Percentiles rank a stretch among this genome's conserved stretches.
These are phyloP conservation scores for Aulostomus chinensis DNA, from an alignment of 2,797 vertebrate genomes.

Conservation along the genomic window DNA sequence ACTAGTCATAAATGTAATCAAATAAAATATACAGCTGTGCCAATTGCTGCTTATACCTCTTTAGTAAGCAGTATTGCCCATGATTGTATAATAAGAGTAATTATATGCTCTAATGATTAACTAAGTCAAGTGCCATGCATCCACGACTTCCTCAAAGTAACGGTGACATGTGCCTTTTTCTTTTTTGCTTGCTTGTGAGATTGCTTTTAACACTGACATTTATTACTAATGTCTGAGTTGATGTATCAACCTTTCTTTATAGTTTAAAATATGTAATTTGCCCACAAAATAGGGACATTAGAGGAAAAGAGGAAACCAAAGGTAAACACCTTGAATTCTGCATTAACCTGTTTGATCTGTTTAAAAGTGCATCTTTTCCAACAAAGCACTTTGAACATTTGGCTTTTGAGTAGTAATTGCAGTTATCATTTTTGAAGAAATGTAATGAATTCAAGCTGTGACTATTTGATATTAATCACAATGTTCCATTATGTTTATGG, in stretches of 20 bases:
- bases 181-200: conserved; percentile 91
- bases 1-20: no score
- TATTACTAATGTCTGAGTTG: conserved; percentile 97
- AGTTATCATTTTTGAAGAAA: conserved; percentile 55
- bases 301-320: conserved; percentile 94
- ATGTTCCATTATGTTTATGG: conserved; percentile 99
- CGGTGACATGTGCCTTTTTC: conserved; percentile 86
- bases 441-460: conserved; percentile 93
- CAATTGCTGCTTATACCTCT: no score
- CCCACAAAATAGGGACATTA: conserved; percentile 93
- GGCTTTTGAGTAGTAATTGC: conserved; percentile 73
- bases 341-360: conserved; percentile 56
- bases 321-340: conserved; percentile 92
- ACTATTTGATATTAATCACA: conserved; percentile 99
- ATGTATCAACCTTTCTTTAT: conserved; percentile 85
- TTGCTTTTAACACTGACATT: conserved; percentile 94
- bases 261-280: conserved; percentile 89
- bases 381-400: conserved; percentile 91
- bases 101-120: not conserved
- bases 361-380: conserved; percentile 82
- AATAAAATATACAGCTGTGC: no score
- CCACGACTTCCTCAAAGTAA: conserved; percentile 93
- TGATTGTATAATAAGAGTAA: no score
- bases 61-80: no score
- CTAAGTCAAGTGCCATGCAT: conserved; percentile 21